phyloP scores from a whole-genome alignment of 1,140 invertebrate genomes.

The Hyles euphorbiae region DNA sequence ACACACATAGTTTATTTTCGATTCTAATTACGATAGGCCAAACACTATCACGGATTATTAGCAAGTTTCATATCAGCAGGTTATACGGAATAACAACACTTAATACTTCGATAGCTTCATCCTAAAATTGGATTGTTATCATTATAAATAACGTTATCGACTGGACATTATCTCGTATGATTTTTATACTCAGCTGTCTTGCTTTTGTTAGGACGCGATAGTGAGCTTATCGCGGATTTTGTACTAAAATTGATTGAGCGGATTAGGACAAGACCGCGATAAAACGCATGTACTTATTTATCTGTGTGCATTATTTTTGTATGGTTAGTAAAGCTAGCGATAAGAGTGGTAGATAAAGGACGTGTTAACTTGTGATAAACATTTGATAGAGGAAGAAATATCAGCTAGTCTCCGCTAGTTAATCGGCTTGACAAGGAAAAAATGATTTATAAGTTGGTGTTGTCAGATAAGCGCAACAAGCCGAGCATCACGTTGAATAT shows the following conservation, averaged over 20 bases:
- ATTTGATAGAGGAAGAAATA: constrained; percentile 18
- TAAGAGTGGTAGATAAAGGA: constrained; percentile 26
- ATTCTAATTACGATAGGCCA: constrained; percentile 26
- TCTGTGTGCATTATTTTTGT: constrained; percentile 31
- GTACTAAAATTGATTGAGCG: constrained; percentile 42
- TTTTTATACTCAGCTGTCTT: constrained; percentile 28
- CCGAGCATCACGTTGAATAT: constrained; percentile 1
- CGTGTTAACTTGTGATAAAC: constrained; percentile 25
- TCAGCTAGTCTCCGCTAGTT: constrained; percentile 20
- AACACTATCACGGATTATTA: constrained; percentile 29
- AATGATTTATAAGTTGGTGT: constrained; percentile 18
- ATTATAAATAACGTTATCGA: constrained; percentile 19
- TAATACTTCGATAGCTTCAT: constrained; percentile 23
- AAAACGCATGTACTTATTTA: constrained; percentile 19
- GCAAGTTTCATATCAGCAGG: constrained; percentile 26
- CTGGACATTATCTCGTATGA: constrained; percentile 20
- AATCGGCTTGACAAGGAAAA: constrained; percentile 19
- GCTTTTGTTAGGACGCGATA: constrained; percentile 27
- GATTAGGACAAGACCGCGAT: constrained; percentile 36
- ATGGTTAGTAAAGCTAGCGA: constrained; percentile 39
- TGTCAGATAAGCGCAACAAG: constrained; percentile 5
- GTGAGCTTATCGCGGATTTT: constrained; percentile 34
- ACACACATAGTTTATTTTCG: constrained; percentile 21
- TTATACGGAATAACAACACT: constrained; percentile 37
- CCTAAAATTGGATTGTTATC: constrained; percentile 25